These are phyloP conservation scores for Iguana delicatissima DNA, from an alignment of 2,797 vertebrate genomes.

Conservation along the genomic window DNA sequence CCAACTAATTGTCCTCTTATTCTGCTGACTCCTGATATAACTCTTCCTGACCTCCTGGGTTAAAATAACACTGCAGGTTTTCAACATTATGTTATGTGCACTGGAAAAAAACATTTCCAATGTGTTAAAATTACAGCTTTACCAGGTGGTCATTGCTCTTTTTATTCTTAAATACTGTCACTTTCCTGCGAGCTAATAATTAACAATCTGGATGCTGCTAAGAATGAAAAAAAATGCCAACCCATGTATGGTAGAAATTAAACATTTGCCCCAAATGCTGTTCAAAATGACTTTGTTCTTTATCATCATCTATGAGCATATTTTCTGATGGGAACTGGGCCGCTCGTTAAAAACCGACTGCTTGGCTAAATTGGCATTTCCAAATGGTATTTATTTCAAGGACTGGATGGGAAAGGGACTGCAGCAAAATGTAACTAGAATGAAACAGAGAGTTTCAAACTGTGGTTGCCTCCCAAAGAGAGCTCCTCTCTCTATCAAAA, in stretches of 20 bases:
- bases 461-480: background rate
- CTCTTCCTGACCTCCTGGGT: background rate
- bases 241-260: background rate
- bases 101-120: background rate
- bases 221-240: background rate
- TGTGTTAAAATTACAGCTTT: background rate
- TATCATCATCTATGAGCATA: background rate
- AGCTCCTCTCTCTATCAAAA: background rate
- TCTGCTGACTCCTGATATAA: background rate
- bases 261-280: background rate
- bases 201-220: constrained; percentile 45
- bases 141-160: background rate
- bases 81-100: background rate
- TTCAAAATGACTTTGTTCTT: background rate
- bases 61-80: background rate
- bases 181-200: constrained; percentile 41
- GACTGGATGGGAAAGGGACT: background rate
- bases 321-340: background rate
- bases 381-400: background rate
- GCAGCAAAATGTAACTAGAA: background rate
- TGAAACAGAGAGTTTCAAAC: background rate
- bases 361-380: background rate
- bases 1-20: background rate
- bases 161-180: constrained; percentile 7
- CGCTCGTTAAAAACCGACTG: background rate